These are phyloP conservation scores for Perca fluviatilis DNA, from an alignment of 2,113 vertebrate genomes.

Conservation along the genomic window DNA sequence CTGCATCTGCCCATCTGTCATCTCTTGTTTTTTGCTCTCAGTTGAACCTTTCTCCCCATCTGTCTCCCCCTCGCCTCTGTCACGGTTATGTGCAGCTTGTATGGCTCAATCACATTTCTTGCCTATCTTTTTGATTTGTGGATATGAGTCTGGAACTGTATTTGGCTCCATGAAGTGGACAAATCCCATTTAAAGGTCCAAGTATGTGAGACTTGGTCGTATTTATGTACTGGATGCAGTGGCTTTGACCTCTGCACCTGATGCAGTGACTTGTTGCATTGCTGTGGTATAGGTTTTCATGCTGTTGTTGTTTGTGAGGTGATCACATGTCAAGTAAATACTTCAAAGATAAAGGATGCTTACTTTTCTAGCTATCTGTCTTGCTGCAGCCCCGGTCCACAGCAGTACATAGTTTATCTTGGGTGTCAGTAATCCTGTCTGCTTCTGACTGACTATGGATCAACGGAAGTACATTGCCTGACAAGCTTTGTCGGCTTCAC, in stretches of 20 bases:
- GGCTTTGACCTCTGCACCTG: background rate
- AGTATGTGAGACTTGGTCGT: background rate
- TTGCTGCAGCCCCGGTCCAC: background rate
- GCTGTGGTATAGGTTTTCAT: background rate
- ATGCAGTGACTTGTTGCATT: accelerated
- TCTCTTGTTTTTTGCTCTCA: background rate
- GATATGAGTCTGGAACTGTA: background rate
- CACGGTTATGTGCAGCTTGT: background rate
- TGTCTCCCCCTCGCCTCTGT: background rate
- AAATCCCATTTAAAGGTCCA: slow-evolving; percentile 13
- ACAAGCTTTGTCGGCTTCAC: no score
- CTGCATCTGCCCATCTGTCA: slow-evolving; percentile 47
- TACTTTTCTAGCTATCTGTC: background rate
- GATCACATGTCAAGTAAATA: background rate
- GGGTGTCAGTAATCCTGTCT: no score
- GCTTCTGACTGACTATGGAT: no score
- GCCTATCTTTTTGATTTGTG: slow-evolving; percentile 51
- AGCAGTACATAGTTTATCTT: no score
- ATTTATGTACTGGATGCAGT: background rate
- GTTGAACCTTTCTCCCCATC: background rate
- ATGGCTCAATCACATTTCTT: no score
- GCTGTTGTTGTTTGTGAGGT: background rate
- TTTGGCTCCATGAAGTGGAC: background rate
- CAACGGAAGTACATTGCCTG: no score
- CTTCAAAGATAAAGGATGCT: background rate